These are phyloP conservation scores for Phalanger gymnotis DNA, from an alignment of 2,797 vertebrate genomes.

Conservation along the genomic window DNA sequence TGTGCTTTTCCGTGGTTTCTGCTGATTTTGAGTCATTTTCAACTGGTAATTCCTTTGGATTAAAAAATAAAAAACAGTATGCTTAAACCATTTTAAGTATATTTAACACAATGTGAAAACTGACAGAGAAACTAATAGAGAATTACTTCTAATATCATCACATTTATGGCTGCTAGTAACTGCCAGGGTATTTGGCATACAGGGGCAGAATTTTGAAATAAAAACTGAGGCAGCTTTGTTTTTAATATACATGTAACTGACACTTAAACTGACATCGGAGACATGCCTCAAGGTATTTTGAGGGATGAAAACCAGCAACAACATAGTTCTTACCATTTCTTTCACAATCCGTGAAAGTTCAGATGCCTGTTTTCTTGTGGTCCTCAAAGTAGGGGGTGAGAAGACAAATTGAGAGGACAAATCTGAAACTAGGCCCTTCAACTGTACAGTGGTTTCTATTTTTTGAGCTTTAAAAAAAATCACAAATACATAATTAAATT, in stretches of 20 bases:
- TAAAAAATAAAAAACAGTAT: constrained; percentile 52
- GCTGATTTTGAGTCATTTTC: constrained; percentile 70
- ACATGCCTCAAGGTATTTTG: not conserved
- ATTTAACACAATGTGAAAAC: constrained; percentile 14
- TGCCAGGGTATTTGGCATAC: not conserved
- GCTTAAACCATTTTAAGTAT: not conserved
- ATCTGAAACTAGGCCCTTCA: constrained; percentile 81
- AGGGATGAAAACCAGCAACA: constrained; percentile 18
- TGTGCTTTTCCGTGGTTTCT: constrained; percentile 74
- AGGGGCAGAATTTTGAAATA: not conserved
- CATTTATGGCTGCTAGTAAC: not conserved
- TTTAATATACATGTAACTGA: constrained; percentile 28
- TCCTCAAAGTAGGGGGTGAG: constrained; percentile 88
- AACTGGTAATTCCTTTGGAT: constrained; percentile 82
- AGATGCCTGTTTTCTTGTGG: constrained; percentile 81
- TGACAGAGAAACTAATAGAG: not conserved
- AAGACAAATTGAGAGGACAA: constrained; percentile 84
- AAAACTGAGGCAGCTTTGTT: not conserved
- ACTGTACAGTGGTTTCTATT: constrained; percentile 78
- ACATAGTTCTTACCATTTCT: constrained; percentile 79
- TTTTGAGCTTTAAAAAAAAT: constrained; percentile 82
- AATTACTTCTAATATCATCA: constrained; percentile 6
- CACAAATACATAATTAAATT: not conserved
- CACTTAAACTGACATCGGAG: constrained; percentile 30
- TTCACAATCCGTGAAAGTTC: constrained; percentile 68